These are phyloP conservation scores for Ephydatia muelleri DNA, from an alignment of 37 sponge, comb jelly and placozoan genomes.

Conservation along the genomic window DNA sequence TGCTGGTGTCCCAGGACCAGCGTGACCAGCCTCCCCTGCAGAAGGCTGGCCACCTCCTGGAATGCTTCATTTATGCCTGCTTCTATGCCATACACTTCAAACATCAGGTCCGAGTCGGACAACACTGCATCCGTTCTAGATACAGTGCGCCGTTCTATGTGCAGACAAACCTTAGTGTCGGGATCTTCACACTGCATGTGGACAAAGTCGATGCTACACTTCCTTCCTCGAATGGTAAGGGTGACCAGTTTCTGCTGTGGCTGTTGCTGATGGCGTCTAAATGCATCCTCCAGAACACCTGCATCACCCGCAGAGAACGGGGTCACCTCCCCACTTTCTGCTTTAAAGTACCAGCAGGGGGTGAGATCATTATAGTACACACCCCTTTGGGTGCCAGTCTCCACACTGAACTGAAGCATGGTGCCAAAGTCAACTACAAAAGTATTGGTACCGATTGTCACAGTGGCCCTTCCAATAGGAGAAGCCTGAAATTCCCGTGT, in stretches of 20 bases:
- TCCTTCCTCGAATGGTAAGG: neutral
- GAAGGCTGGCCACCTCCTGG: neutral
- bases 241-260: neutral
- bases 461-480: neutral
- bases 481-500: neutral
- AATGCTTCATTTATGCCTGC: neutral
- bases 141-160: neutral
- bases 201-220: neutral
- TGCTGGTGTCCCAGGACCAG: neutral
- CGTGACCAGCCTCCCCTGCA: neutral
- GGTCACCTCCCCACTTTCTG: neutral
- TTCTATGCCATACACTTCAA: neutral
- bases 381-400: neutral
- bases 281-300: neutral
- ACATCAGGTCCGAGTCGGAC: neutral
- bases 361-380: neutral
- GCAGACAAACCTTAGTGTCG: neutral
- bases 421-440: neutral
- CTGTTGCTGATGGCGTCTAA: neutral
- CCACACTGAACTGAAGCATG: neutral
- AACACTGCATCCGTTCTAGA: neutral
- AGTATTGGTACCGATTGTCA: neutral
- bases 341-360: neutral
- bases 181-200: neutral
- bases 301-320: neutral